These are phyloP conservation scores for Epizoanthus stellaris DNA, from an alignment of 92 coral and sea anemone genomes.

Conservation along the genomic window DNA sequence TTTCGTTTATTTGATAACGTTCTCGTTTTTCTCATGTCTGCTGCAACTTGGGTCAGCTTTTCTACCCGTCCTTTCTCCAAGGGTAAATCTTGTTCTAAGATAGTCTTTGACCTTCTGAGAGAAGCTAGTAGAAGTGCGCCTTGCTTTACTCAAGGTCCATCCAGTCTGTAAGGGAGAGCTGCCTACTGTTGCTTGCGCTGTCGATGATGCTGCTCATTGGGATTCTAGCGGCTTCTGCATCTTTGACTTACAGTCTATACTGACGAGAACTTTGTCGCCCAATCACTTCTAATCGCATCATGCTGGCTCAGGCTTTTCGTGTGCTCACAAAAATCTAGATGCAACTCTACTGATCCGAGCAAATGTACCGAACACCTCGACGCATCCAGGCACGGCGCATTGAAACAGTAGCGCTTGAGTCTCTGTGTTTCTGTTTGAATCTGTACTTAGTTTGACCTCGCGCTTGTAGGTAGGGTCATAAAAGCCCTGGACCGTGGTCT, in stretches of 20 bases:
- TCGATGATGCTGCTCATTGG: background rate
- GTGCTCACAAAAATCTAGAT: slow-evolving; percentile 73
- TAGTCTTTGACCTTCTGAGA: slow-evolving; percentile 73
- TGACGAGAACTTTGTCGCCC: slow-evolving; percentile 71
- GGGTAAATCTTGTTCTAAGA: slow-evolving; percentile 68
- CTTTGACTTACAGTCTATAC: slow-evolving; percentile 41
- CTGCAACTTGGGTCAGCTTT: no score
- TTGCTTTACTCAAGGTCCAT: slow-evolving; percentile 54
- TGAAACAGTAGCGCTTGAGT: slow-evolving; percentile 52
- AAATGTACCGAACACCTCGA: slow-evolving; percentile 63
- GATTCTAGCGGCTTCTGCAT: slow-evolving; percentile 5
- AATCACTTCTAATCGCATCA: slow-evolving; percentile 32
- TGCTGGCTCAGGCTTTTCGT: background rate
- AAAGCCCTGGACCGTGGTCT: slow-evolving; percentile 57
- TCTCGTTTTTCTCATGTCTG: no score
- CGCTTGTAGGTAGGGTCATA: background rate
- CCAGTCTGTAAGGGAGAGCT: no score
- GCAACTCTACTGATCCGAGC: slow-evolving; percentile 63
- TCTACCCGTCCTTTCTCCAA: slow-evolving; percentile 28
- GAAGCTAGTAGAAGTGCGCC: slow-evolving; percentile 60
- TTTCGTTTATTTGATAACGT: no score
- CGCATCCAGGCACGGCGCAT: slow-evolving; percentile 32
- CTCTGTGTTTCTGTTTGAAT: slow-evolving; percentile 36
- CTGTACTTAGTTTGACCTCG: slow-evolving; percentile 10
- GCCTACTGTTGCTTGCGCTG: no score